Base-by-base conservation (phyloP, 1,140 invertebrate species). In the Drosophila fuyamai region DNA sequence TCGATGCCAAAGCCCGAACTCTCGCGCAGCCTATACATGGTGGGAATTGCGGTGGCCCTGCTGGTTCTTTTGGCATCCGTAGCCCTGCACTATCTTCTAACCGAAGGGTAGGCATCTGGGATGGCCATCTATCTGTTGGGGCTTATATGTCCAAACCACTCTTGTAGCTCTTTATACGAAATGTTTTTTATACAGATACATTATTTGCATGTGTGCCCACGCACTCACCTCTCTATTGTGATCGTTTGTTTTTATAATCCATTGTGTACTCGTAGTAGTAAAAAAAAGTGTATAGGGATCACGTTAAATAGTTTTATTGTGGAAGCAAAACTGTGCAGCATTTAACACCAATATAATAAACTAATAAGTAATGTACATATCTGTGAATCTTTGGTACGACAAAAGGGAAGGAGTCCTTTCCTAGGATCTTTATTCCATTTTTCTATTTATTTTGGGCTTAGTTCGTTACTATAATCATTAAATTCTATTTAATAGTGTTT, bases 231-330 rank as follows among this genome's bases (percentile, higher is more conserved):
- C 73, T 78, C 76, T 86, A 83, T 86, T 85, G 82, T 85, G 82
- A 85, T 85, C 79, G 82, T 86, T 86, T 86, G 84, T 85, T 86
- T 85, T 78, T 77, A 76, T 77, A 83, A 79, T 74, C 56, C 70
- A 88, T 62, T 68, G 72, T 86, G 79, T 86, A 86, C 71, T 82
- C 70, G 70, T 88, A 82, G 83, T 56, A 68, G 74, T 58, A 79
- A 73, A 70, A 53, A 63, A 59, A 83, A 73, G 59, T 79, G 72
- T 76, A 48, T 70, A 70, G 75, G 51, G 75, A 85, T 83, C 83
- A 86, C 83, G 83, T 86, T 86, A 73, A 70, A 89, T 86, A 89
- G 84, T 86, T 88, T 71, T 89, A 83, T 76, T 86, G 81, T 82
- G 74, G 62, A 83, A 77, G 80, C 76, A 77, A 79, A 70, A 73